Evolutionary conservation across 37 sponge, comb jelly and placozoan genomes (phyloP).

Genomic region (Lycopodina hypogea): DNA sequence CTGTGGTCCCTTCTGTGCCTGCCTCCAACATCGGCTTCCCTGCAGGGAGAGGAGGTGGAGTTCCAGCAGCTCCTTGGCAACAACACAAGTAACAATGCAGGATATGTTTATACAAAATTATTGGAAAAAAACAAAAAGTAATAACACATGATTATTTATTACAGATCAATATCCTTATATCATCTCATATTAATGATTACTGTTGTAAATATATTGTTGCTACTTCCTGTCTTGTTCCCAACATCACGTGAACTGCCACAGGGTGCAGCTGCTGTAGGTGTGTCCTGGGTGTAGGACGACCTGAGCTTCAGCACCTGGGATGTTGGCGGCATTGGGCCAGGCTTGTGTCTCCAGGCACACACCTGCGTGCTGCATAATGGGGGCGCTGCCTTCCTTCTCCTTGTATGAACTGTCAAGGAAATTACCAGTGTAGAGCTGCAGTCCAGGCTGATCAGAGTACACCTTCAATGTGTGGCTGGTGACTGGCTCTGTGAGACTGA

Average conservation of each 20-base stretch:
- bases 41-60: too few species aligned
- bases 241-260: constrained; percentile 32
- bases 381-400: constrained; percentile 52
- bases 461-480: constrained; percentile 42
- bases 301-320: constrained; percentile 17
- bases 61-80: too few species aligned
- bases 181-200: too few species aligned
- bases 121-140: too few species aligned
- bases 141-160: too few species aligned
- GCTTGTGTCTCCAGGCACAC: constrained; percentile 93
- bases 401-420: constrained; percentile 61
- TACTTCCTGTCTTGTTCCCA: too few species aligned
- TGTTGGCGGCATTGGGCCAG: constrained; percentile 89
- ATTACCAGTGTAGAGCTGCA: constrained; percentile 90
- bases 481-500: constrained; percentile 49
- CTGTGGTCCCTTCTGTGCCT: too few species aligned
- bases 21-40: too few species aligned
- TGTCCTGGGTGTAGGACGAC: constrained; percentile 54
- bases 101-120: too few species aligned
- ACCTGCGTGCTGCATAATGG: constrained; percentile 65
- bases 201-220: too few species aligned
- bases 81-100: too few species aligned
- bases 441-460: constrained; percentile 83
- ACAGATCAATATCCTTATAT: too few species aligned
- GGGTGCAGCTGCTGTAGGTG: constrained; percentile 32